Evolutionary conservation across 2,888 invertebrate species (phyloP), one percentile per base, ranked within the genome.

Genomic region (Hypomecis atomaria): DNA sequence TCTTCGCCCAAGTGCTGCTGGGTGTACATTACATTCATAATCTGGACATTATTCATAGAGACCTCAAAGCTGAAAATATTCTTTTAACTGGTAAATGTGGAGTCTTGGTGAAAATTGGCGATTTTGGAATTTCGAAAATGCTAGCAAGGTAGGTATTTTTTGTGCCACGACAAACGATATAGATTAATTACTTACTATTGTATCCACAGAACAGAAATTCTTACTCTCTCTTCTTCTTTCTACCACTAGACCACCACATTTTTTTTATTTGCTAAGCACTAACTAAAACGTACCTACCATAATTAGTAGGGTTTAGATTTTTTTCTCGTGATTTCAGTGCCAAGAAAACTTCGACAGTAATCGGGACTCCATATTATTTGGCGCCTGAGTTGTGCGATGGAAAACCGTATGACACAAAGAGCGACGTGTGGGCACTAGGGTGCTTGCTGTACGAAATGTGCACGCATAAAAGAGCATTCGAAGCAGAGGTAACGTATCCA

Each of bases 381-480:
- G 97, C 97, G 4, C 98, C 98, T 13, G 98, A 98, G 87, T 88
- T 97, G 61, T 96, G 97, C 75, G 95, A 96, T 82, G 96, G 96
- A 38, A 93, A 94, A 82, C 94, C 95, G 7, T 96, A 96, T 81
- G 95, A 96, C 82, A 94, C 94, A 50, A 97, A 97, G 89, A 96
- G 96, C 76, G 98, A 98, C 78, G 94, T 98, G 64, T 98, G 97
- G 98, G 96, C 97, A 10, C 92, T 97, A 57, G 98, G 97, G 0
- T 97, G 97, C 82, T 94, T 98, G 65, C 87, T 98, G 5, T 97
- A 96, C 79, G 97, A 97, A 85, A 93, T 97, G 88, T 94, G 96
- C 72, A 95, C 95, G n/a, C 93, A 96, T 79, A 94, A 94, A 79
- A 93, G 95, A 79, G 95, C 96, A 57, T 97, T 96, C 86, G 95